phyloP scores from a whole-genome alignment of 2,888 invertebrate genomes.

The Tenthredo distinguenda region DNA sequence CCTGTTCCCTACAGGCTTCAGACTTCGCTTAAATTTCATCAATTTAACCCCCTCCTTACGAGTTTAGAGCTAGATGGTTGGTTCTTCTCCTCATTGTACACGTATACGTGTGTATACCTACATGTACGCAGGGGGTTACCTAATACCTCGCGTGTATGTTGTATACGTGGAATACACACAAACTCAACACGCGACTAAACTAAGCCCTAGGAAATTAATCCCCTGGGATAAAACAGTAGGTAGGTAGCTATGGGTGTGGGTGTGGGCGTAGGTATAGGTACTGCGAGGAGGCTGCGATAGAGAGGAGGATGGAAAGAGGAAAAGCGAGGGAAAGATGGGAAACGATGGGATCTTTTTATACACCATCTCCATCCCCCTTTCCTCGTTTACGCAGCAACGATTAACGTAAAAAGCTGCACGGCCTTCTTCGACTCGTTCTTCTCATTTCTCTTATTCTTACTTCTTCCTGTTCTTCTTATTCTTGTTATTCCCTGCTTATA shows the following conservation, averaged over 20 bases:
- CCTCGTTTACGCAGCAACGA: constrained; percentile 69
- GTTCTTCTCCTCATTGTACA: background rate
- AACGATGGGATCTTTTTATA: constrained; percentile 58
- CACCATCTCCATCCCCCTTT: constrained; percentile 61
- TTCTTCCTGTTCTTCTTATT: constrained; percentile 25
- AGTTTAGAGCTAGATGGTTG: background rate
- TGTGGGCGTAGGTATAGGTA: background rate
- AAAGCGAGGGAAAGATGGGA: constrained; percentile 46
- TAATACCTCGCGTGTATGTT: background rate
- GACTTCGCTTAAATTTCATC: constrained; percentile 37
- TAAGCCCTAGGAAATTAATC: constrained; percentile 71
- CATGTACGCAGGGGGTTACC: background rate
- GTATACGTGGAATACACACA: background rate
- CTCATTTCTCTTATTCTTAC: constrained; percentile 49
- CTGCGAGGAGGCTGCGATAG: background rate
- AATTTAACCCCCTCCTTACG: constrained; percentile 21
- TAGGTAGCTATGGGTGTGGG: background rate
- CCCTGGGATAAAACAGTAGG: constrained; percentile 68
- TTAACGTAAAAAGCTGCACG: constrained; percentile 69
- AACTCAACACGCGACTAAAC: constrained; percentile 57
- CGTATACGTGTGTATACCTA: background rate
- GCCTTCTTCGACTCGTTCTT: constrained; percentile 35
- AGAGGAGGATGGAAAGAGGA: constrained; percentile 2
- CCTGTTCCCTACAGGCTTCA: background rate
- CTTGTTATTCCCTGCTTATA: background rate